Base-by-base conservation (phyloP, 1,140 invertebrate genomes). In the Cotesia glomerata region DNA sequence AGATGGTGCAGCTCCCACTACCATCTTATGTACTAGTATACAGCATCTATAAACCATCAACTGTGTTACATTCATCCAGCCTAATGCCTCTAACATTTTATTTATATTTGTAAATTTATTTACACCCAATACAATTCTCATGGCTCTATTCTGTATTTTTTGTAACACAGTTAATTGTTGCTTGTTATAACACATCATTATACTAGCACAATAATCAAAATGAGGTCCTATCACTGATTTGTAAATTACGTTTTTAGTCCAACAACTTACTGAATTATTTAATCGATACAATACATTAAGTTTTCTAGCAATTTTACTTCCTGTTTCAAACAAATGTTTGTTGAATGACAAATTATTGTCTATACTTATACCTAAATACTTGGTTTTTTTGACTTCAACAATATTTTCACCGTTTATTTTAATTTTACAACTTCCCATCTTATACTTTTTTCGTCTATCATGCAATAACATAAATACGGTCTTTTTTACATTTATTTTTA, bases 401-500 rank as follows among this genome's bases (percentile, higher is more conserved):
- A 70, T 32, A 13, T n/a, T 13, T 9, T 70, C 1, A 39, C 54
- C 54, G 13, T 52, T 56, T 59, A 70, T 59, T 18, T 59, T 36
- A 70, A 70, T 70, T 3, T 11, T 16, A 59, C 68, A 70, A n/a
- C 36, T 70, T 36, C 59, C 59, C 36, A 14, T 61, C 13, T 59
- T 18, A 59, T 39, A n/a, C 5, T 54, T 59, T 56, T 59, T 58
- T 59, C 56, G 32, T 11, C 5, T 45, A 14, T 70, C 54, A 59
- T 70, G 68, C 3, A 70, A n/a, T 45, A 58, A 34, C 68, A 70
- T 70, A 59, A 59, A 62, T 54, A 70, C 52, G 13, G 54, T 70
- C 59, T 70, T 70, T 59, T 70, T 58, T 18, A 69, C 67, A 69
- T 69, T 69, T n/a, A 69, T 69, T 54, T 16, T 32, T 7, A 70